Percentiles rank a stretch among this genome's conserved stretches.
These are phyloP conservation scores for Lithophane semibrunnea DNA, from an alignment of 2,888 invertebrate genomes.

Conservation along the genomic window DNA sequence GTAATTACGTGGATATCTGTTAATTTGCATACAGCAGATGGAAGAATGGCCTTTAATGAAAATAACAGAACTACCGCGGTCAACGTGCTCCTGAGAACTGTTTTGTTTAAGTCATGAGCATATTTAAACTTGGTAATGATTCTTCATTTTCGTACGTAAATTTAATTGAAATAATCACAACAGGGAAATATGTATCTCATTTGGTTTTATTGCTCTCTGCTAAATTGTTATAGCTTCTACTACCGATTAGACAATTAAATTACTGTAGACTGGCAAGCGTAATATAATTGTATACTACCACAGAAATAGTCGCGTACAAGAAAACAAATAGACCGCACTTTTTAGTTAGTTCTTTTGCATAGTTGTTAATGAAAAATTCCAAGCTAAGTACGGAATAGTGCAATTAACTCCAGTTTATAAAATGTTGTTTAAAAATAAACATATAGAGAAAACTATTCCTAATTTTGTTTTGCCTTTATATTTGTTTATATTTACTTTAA, in stretches of 20 bases:
- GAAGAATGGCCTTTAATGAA: conserved; percentile 76
- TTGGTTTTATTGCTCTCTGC: background rate
- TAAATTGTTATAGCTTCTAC: background rate
- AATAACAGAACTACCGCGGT: conserved; percentile 78
- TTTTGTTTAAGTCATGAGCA: conserved; percentile 59
- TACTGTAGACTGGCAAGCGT: background rate
- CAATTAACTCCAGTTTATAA: conserved; percentile 14
- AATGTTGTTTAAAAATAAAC: conserved; percentile 18
- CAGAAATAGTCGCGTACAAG: background rate
- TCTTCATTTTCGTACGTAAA: conserved; percentile 15
- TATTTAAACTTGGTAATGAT: conserved; percentile 43
- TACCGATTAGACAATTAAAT: background rate
- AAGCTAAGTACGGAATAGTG: conserved; percentile 12
- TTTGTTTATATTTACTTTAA: conserved; percentile 34
- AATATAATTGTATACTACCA: background rate
- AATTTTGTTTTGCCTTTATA: conserved; percentile 23
- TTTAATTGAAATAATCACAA: conserved; percentile 6
- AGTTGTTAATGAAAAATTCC: background rate
- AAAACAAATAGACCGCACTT: background rate
- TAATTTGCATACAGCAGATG: conserved; percentile 82
- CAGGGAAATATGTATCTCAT: background rate
- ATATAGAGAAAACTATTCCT: background rate
- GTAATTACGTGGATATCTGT: conserved; percentile 80
- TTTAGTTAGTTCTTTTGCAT: background rate
- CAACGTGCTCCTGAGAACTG: conserved; percentile 80